Evolutionary conservation across 1,140 invertebrate species (phyloP), one percentile per base, ranked within the genome.

Genomic region (Drosophila sp.): DNA sequence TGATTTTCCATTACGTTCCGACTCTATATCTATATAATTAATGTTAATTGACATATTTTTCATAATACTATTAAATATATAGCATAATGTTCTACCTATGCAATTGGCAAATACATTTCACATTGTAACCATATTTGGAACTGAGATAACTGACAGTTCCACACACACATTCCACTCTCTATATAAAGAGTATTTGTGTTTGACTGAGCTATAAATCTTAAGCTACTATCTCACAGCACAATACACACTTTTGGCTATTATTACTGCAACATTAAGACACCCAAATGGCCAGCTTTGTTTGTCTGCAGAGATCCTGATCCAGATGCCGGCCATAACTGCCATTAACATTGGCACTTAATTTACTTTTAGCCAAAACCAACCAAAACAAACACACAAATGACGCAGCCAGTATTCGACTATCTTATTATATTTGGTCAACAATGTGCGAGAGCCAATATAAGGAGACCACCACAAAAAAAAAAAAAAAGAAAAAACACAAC

Each of bases 271-370:
- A 87, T 89, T 89, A 87, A 89, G 83, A 79, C 83, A 89, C 76
- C 76, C 76, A 89, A 87, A 83, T 83, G 65, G 83, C 69, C 67
- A 67, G 71, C 79, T 87, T 78, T 83, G 66, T 71, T 74, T 59
- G 53, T 78, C 66, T 75, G 73, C 59, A 45, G 61, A 67, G 76
- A 86, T 87, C 62, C 83, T 65, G 75, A 82, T 80, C 82, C 82
- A 87, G 75, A 87, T 87, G 81, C 59, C 72, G 72, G 77, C 80
- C 81, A 84, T 84, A 84, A 84, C 80, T 84, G 80, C 82, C 82
- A 86, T 89, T 89, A 86, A 89, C 82, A 87, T 86, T 86, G 82
- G 78, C 82, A 86, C 82, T 86, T 87, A 87, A 86, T 86, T 87
- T 86, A 89, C 82, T 87, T 76, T 86, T 72, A 78, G 76, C 80